Evolutionary conservation across 2,888 invertebrate genomes (phyloP).

Genomic region (Ashinkailepas kermadecensis): DNA sequence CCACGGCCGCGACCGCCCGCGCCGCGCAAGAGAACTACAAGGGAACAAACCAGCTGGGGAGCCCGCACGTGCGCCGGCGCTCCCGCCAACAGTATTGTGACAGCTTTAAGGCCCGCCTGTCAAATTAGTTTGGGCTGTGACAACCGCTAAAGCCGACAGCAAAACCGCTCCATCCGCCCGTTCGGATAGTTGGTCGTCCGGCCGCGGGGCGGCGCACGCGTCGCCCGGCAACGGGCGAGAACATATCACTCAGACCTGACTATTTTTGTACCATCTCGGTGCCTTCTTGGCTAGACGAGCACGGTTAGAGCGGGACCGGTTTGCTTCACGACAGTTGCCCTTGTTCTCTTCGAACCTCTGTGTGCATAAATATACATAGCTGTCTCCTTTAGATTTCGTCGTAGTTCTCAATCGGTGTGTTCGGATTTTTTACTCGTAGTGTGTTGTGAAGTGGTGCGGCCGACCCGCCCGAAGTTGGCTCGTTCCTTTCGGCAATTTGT

Average conservation of each 20-base stretch:
- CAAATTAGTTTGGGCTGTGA: conserved; percentile 19
- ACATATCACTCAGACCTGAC: conserved; percentile 13
- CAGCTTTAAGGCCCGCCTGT: conserved; percentile 13
- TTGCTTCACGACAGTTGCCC: neutral
- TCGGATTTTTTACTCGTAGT: neutral
- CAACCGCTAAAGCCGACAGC: conserved; percentile 8
- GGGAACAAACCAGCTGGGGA: neutral
- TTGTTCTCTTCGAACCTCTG: neutral
- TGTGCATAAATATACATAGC: neutral
- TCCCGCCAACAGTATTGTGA: conserved; percentile 12
- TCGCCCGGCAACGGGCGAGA: neutral
- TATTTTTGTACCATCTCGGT: conserved; percentile 20
- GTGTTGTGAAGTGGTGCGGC: neutral
- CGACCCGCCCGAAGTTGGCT: neutral
- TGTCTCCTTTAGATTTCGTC: neutral
- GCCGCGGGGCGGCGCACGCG: neutral
- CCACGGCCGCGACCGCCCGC: neutral
- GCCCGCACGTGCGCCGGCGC: neutral
- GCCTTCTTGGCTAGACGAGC: conserved; percentile 15
- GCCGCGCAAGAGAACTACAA: neutral
- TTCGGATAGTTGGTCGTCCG: neutral
- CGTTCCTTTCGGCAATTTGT: neutral
- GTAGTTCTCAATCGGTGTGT: neutral
- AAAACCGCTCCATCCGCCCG: neutral
- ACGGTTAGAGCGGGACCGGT: neutral